These are phyloP conservation scores for Hydrozoanthus tunicans DNA, from an alignment of 64 coral and sea anemone genomes.

Conservation along the genomic window DNA sequence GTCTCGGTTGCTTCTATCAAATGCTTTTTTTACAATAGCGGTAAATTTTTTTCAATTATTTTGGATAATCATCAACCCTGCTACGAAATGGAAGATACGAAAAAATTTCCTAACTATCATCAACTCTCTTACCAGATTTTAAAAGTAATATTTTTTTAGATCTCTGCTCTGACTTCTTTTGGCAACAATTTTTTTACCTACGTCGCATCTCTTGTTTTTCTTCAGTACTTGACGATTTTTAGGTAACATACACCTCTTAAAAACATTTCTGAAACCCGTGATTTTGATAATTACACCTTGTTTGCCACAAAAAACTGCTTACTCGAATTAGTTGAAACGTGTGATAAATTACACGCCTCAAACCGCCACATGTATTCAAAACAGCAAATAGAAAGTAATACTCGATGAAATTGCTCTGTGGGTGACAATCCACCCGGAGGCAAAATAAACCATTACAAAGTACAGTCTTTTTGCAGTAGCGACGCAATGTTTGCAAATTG, in stretches of 20 bases:
- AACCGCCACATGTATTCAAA: conserved; percentile 7
- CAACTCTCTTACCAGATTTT: background rate
- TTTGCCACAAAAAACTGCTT: conserved; percentile 33
- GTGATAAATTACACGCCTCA: conserved; percentile 36
- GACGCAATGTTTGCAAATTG: conserved; percentile 36
- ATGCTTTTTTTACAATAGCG: conserved; percentile 10
- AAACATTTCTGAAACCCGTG: conserved; percentile 12
- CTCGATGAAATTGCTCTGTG: background rate
- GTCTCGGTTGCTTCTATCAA: conserved; percentile 49
- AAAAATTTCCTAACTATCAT: background rate
- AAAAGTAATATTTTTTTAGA: conserved; percentile 27
- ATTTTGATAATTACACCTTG: conserved; percentile 36
- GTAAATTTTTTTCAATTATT: conserved; percentile 31
- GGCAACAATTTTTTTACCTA: conserved; percentile 1
- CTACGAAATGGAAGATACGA: background rate
- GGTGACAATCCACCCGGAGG: conserved; percentile 37
- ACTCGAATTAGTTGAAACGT: conserved; percentile 53
- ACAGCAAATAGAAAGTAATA: conserved; percentile 42
- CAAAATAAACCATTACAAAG: conserved; percentile 47
- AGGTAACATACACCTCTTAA: background rate
- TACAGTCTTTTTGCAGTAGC: conserved; percentile 21
- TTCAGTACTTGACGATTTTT: conserved; percentile 7
- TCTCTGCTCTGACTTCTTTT: conserved; percentile 7
- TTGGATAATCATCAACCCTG: background rate
- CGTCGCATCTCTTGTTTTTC: conserved; percentile 4